Evolutionary conservation across 2,113 vertebrate species (phyloP), one percentile per base, ranked within the genome.

Genomic region (Vicugna pacos): DNA sequence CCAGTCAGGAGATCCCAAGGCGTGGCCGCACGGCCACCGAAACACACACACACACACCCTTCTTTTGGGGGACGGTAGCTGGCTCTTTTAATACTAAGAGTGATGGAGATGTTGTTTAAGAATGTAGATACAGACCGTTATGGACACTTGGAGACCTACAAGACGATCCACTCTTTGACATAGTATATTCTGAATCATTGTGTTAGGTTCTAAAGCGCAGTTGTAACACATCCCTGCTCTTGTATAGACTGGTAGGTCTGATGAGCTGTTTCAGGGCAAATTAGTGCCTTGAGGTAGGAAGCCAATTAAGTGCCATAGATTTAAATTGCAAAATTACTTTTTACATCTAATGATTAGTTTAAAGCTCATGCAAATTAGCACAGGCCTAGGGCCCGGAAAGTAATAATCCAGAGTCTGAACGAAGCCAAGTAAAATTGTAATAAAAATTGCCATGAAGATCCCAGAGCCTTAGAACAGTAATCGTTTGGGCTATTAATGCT

Each of bases 271-370:
- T 72, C 19, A 48, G 24, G n/a, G 30, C 69, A 90, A 95, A 94
- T 92, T 80, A 91, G 42, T 73, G 92, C 95, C 97, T 92, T 30
- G 76, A 87, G 96, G 92, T 88, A 95, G 97, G 90, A 96, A 96
- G 92, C 91, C 93, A 95, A 8, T 95, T 96, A 97, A 95, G 60
- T 88, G 90, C 48, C 42, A 4, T 28, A 48, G 83, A 42, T 94
- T 94, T 90, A 75, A 97, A 96, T 96, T 95, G 92, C 90, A 95
- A 89, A 94, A 96, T 95, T 95, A 89, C 95, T 91, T 77, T 95
- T 76, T 80, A 93, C 94, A 60, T 76, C 75, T 93, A 80, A 93
- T 85, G 94, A 95, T 90, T 93, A 93, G 58, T 94, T 95, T 96
- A 90, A 94, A 95, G 82, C 81, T 88, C 92, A 94, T 95, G 95